Evolutionary conservation across 2,113 vertebrate species (phyloP).

Genomic region (Collichthys lucidus): DNA sequence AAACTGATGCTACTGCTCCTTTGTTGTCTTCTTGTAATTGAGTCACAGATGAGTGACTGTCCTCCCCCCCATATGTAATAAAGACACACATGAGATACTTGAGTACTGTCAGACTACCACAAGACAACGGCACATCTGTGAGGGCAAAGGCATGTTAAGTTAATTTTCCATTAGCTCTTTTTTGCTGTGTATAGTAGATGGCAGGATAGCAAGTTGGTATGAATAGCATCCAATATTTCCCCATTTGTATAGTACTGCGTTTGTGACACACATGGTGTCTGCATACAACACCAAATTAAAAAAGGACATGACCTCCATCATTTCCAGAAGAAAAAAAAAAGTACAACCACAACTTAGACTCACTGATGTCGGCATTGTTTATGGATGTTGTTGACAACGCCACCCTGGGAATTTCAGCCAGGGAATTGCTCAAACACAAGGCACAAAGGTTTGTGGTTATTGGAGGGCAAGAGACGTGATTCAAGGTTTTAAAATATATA

Average conservation of each 20-base stretch:
- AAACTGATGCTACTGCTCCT: slow-evolving; percentile 62
- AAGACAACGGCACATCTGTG: slow-evolving; percentile 21
- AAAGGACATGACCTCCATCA: too few species aligned
- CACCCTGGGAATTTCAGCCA: too few species aligned
- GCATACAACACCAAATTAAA: background rate
- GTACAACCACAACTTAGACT: too few species aligned
- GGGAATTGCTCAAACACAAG: too few species aligned
- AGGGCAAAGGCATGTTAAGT: slow-evolving; percentile 9
- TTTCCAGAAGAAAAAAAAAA: too few species aligned
- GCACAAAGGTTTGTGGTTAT: too few species aligned
- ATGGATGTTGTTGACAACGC: too few species aligned
- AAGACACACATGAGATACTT: slow-evolving; percentile 61
- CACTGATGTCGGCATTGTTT: too few species aligned
- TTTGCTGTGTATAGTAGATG: slow-evolving; percentile 4
- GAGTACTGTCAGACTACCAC: slow-evolving; percentile 23
- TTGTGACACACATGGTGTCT: background rate
- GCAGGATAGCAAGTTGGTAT: background rate
- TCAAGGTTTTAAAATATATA: too few species aligned
- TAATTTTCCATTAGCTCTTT: slow-evolving; percentile 26
- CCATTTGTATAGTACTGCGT: background rate
- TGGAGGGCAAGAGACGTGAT: too few species aligned
- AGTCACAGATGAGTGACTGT: slow-evolving; percentile 73
- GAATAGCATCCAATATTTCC: background rate
- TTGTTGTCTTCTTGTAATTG: slow-evolving; percentile 76
- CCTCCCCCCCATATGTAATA: slow-evolving; percentile 51